Evolutionary conservation across 1,140 invertebrate genomes (phyloP), one percentile per base, ranked within the genome.

Genomic region (Drosophila subobscura): DNA sequence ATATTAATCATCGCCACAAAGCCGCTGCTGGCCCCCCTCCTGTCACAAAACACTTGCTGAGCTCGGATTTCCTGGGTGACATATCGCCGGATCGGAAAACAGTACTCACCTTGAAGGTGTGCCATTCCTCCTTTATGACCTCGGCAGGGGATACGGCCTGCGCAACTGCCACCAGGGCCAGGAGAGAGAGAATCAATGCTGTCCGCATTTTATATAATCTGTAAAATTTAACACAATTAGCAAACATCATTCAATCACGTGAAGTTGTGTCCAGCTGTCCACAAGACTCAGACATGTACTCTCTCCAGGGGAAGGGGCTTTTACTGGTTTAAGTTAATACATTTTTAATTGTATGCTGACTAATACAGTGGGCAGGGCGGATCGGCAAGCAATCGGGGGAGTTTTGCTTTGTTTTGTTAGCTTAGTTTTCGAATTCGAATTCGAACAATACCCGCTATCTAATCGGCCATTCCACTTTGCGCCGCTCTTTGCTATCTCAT

Each of bases 121-220:
- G 92, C 95, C 95, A 97, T 92, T 97, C 95, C 91, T 96, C 95
- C 64, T 92, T 91, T 10, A 96, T 92, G 33, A 96, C 92, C 77
- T 96, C 95, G 54, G 94, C 92, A 83, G 95, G 95, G 45, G 95
- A 95, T 50, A 96, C 92, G 10, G 93, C 94, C 45, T 94, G 92
- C 6, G 86, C 84, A 20, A 91, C 85, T 58, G 92, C 92, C 70
- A 93, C 56, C 68, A 93, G 33, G 59, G 91, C 91, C 55, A 92
- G 55, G 20, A 94, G 76, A 27, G 93, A 65, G n/a, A 73, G 50
- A 41, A 76, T n/a, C 8, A 94, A 40, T 49, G 94, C 56, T 45
- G 92, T 51, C 77, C 92, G 92, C 93, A 94, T 94, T 66, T 76
- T 75, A 56, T n/a, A 12, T 41, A 63, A 67, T 23, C 49, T 56